Base-by-base conservation (phyloP, 2,888 invertebrate genomes). In the Troglohyphantes excavatus region DNA sequence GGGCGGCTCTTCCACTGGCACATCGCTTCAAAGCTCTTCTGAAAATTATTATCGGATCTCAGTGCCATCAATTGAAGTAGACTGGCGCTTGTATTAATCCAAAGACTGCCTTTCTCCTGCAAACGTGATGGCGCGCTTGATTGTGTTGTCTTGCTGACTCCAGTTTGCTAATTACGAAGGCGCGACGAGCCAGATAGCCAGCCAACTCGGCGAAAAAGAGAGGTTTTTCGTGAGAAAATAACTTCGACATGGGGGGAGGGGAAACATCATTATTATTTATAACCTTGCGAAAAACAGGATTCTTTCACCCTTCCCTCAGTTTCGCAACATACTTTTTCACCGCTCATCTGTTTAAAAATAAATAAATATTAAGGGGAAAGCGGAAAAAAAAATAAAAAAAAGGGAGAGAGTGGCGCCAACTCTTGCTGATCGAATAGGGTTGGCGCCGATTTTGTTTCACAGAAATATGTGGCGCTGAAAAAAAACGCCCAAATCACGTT, bases 221-320 rank as follows among this genome's bases (percentile, higher is more conserved):
- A n/a, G 13, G 17, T n/a, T 53, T 53, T 46, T 17, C 46, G 46
- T 46, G 46, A 7, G 46, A 46, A 46, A 46, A 46, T 13, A 17
- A 9, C 3, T n/a, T n/a, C n/a, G n/a, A n/a, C n/a, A n/a, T n/a
- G n/a, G n/a, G 13, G 53, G n/a, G 53, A 53, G 53, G 13, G 39
- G 13, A 53, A 53, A 53, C 53, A n/a, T 53, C 17, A 53, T 53
- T 53, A 53, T 53, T 53, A 53, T 53, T 53, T 53, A 53, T 53
- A 53, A 53, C 53, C 53, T 53, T 53, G 53, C 53, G 53, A 53
- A 53, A 53, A 53, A 53, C 53, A 53, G 53, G 53, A 53, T 53
- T 39, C 13, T 53, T n/a, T 53, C 17, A 5, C n/a, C 17, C n/a
- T 53, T 53, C n/a, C 17, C 6, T 17, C 53, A 13, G 39, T 39